Conservation (phyloP, 2,113 vertebrate genomes). For the Dasyprocta punctata region DNA sequence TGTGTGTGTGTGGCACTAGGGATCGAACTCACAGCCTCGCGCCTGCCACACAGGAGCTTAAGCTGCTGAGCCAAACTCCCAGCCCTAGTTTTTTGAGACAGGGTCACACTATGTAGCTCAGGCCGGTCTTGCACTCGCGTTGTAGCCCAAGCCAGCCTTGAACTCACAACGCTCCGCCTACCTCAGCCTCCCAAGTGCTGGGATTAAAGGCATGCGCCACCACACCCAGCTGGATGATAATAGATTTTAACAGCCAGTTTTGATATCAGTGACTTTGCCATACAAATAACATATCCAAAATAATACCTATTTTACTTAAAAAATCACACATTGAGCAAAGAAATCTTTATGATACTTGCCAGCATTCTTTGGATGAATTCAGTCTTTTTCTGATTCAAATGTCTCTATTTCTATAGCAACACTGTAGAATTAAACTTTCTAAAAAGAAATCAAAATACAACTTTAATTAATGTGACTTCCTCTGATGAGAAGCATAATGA, state of each 20-base stretch:
- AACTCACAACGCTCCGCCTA: too few species aligned
- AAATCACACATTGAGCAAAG: background rate
- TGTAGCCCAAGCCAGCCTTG: too few species aligned
- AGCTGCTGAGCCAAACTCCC: too few species aligned
- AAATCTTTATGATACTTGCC: background rate
- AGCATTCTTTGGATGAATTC: background rate
- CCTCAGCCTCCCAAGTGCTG: too few species aligned
- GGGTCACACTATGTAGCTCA: too few species aligned
- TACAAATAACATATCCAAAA: background rate
- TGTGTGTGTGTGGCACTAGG: too few species aligned
- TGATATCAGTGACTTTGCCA: background rate
- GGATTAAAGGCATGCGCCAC: too few species aligned
- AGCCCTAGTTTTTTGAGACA: too few species aligned
- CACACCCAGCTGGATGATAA: background rate
- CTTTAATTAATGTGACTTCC: background rate
- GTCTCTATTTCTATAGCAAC: background rate
- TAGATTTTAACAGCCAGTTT: background rate
- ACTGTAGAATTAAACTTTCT: background rate
- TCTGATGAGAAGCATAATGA: slow-evolving; percentile 8
- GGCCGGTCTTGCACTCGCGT: too few species aligned
- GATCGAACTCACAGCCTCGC: too few species aligned
- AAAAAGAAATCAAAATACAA: background rate
- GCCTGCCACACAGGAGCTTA: too few species aligned
- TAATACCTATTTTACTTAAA: background rate
- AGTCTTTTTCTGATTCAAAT: background rate